These are phyloP conservation scores for Anthopleura sola DNA, from an alignment of 64 coral and sea anemone species.

Conservation along the genomic window DNA sequence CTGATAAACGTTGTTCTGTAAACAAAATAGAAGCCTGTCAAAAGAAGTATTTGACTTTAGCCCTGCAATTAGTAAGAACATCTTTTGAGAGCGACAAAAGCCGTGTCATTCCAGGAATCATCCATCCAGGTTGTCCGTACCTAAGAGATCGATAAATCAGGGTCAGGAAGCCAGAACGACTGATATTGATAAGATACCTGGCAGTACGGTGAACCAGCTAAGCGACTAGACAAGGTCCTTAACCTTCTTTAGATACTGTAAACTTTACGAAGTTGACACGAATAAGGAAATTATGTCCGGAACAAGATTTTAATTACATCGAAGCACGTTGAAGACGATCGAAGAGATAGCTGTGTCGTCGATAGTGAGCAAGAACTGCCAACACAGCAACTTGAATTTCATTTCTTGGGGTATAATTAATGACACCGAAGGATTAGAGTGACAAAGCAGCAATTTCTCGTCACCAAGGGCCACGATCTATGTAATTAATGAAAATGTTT, in stretches of 20 bases:
- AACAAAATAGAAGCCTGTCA: conserved; percentile 5
- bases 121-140: neutral
- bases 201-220: neutral
- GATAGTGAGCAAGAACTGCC: neutral
- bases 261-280: neutral
- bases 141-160: neutral
- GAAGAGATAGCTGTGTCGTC: neutral
- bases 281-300: neutral
- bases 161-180: neutral
- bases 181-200: neutral
- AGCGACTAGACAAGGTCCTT: neutral
- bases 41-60: conserved; percentile 24
- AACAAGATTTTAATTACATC: neutral
- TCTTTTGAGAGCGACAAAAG: neutral
- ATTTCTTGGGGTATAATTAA: neutral
- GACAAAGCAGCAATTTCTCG: neutral
- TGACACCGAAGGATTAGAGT: neutral
- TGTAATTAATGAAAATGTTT: neutral
- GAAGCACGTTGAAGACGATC: neutral
- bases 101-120: neutral
- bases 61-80: neutral
- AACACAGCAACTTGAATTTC: neutral
- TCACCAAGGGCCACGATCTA: neutral
- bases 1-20: conserved; percentile 16
- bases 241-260: neutral